phyloP scores from a whole-genome alignment of 2,113 vertebrate species.

The Tonatia bakeri region DNA sequence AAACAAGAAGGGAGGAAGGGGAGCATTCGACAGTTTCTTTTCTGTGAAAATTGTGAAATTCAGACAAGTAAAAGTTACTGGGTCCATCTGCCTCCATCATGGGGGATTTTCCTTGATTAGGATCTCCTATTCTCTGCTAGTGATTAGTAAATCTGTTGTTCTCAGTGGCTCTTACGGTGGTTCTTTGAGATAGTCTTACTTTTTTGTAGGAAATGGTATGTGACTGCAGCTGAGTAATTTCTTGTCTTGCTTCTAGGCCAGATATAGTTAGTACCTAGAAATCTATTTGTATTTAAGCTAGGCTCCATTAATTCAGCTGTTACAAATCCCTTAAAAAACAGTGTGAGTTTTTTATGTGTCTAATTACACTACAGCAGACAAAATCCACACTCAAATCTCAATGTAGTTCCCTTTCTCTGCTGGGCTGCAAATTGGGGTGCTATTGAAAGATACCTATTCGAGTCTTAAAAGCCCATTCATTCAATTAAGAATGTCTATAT shows the following conservation, averaged over 20 bases:
- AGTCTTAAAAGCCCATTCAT: background rate
- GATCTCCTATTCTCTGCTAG: background rate
- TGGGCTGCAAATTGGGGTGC: background rate
- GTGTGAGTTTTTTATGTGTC: background rate
- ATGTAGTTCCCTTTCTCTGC: background rate
- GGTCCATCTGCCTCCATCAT: rapidly evolving
- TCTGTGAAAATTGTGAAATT: background rate
- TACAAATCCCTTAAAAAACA: background rate
- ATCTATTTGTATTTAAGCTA: background rate
- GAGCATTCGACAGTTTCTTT: background rate
- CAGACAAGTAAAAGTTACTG: background rate
- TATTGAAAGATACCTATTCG: background rate
- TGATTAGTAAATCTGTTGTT: background rate
- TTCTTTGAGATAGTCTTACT: background rate
- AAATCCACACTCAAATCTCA: background rate
- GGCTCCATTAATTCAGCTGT: background rate
- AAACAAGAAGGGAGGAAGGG: background rate
- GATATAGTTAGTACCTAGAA: background rate
- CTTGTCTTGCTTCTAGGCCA: background rate
- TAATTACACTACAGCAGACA: background rate
- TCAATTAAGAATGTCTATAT: background rate
- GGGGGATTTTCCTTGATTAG: background rate
- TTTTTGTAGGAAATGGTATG: background rate
- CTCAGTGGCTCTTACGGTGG: background rate
- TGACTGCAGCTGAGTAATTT: background rate